Evolutionary conservation across 2,888 invertebrate genomes (phyloP).

Genomic region (Ernsta delagoae): DNA sequence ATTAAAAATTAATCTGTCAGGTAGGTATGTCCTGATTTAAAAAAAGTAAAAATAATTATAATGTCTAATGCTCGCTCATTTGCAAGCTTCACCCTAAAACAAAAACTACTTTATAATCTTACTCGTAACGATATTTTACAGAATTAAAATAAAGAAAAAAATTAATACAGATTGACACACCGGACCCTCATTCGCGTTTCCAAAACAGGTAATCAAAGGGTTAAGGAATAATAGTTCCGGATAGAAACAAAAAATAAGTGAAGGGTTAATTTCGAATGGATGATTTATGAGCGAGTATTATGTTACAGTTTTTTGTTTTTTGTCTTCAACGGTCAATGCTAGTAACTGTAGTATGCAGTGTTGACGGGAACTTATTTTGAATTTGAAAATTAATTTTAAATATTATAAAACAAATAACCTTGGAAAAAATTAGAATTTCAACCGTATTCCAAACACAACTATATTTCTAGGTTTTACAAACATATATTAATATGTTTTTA

Average conservation of each 20-base stretch:
- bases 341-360: constrained; percentile 12
- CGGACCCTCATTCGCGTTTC: constrained; percentile 61
- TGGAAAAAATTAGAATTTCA: no score
- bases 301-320: constrained; percentile 54
- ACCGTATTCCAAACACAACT: no score
- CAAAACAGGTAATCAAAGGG: constrained; percentile 78
- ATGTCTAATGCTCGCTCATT: background rate
- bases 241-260: constrained; percentile 55
- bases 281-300: constrained; percentile 57
- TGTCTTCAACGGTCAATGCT: constrained; percentile 57
- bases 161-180: constrained; percentile 68
- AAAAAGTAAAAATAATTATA: background rate
- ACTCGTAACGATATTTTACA: constrained; percentile 18
- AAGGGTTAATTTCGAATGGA: constrained; percentile 68
- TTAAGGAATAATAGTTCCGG: constrained; percentile 64
- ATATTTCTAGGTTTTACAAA: no score
- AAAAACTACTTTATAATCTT: constrained; percentile 1
- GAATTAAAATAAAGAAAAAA: constrained; percentile 61
- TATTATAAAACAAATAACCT: no score
- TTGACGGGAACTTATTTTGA: constrained; percentile 52
- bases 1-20: no score
- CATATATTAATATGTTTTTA: no score
- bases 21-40: no score
- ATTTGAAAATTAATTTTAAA: background rate
- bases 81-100: background rate